These are phyloP conservation scores for Mus pahari DNA, from an alignment of 2,113 vertebrate species.

Conservation along the genomic window DNA sequence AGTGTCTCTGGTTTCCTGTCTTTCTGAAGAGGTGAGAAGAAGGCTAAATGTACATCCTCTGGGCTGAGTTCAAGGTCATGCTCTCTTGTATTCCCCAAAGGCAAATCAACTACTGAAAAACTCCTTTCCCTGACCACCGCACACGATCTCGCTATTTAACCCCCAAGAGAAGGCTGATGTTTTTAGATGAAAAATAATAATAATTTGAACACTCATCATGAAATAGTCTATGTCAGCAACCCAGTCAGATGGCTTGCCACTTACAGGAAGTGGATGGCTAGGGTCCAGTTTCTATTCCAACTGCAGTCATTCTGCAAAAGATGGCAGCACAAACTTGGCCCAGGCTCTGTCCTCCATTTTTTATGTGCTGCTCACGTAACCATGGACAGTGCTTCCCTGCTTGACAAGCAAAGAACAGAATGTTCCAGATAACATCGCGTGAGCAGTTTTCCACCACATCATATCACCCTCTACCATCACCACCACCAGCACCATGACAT, in stretches of 20 bases:
- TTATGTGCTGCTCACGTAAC: not conserved
- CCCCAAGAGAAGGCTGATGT: not conserved
- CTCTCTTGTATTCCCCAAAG: not conserved
- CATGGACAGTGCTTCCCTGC: not conserved
- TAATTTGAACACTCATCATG: slow-evolving; percentile 52
- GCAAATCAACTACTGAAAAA: slow-evolving; percentile 59
- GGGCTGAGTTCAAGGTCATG: not conserved
- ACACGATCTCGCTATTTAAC: slow-evolving; percentile 37
- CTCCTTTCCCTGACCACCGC: not conserved
- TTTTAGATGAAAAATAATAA: slow-evolving; percentile 58
- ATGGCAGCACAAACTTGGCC: not conserved
- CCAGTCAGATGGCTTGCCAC: slow-evolving; percentile 13
- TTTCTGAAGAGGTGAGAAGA: not conserved
- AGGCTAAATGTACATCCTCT: slow-evolving; percentile 21
- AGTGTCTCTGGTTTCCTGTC: too few species aligned
- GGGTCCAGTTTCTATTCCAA: slow-evolving; percentile 46
- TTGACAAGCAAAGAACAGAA: not conserved
- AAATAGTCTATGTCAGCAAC: slow-evolving; percentile 63
- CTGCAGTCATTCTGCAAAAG: slow-evolving; percentile 30
- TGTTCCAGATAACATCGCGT: not conserved
- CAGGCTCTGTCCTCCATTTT: not conserved
- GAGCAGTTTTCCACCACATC: not conserved
- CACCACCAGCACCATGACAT: too few species aligned
- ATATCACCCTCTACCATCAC: too few species aligned
- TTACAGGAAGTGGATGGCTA: slow-evolving; percentile 51